Percentiles rank a stretch among this genome's conserved stretches.
Evolutionary conservation across 2,888 invertebrate species (phyloP).

Genomic region (Spisula solida): DNA sequence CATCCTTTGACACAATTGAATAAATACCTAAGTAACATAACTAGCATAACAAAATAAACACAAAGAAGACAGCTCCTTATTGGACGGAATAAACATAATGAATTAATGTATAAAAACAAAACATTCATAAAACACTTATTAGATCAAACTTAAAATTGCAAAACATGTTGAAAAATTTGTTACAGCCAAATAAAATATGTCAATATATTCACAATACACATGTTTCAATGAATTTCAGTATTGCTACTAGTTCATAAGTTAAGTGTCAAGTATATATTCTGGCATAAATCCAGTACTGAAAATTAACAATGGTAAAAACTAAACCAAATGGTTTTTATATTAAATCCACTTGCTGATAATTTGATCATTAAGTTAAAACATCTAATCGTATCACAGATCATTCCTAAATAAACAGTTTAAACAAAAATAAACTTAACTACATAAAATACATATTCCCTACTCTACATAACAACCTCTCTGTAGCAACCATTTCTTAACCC

Average conservation of each 20-base stretch:
- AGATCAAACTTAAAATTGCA: not conserved
- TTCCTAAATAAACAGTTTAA: too few species aligned
- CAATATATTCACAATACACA: not conserved
- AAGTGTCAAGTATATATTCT: not conserved
- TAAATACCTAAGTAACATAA: not conserved
- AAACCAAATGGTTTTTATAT: too few species aligned
- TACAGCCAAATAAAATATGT: not conserved
- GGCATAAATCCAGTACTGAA: too few species aligned
- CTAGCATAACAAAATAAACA: not conserved
- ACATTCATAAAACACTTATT: not conserved
- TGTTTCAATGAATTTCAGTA: not conserved
- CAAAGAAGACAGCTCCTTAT: not conserved
- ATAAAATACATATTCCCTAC: too few species aligned
- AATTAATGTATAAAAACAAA: not conserved
- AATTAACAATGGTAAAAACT: too few species aligned
- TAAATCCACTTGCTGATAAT: too few species aligned
- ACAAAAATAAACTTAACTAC: too few species aligned
- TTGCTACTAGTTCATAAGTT: not conserved
- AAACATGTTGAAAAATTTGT: not conserved
- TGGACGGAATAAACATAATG: not conserved
- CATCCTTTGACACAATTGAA: not conserved
- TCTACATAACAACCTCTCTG: too few species aligned
- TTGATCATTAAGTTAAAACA: too few species aligned
- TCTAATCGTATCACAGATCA: too few species aligned
- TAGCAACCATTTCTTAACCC: too few species aligned